Conservation (phyloP, 2,888 invertebrate genomes). For the Galerucella calmariensis region DNA sequence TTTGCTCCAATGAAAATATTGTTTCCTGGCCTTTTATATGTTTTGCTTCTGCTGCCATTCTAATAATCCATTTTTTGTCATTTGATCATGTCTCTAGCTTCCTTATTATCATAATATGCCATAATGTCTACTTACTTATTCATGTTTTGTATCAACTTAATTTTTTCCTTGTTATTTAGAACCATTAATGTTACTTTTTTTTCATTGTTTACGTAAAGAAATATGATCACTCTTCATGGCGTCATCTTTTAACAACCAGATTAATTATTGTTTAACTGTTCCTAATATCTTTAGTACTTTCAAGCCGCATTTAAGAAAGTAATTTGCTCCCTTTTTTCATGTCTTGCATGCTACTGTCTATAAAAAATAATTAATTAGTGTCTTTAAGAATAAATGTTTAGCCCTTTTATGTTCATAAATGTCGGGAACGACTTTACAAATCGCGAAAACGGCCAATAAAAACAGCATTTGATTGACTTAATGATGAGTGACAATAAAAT, state of each 20-base stretch:
- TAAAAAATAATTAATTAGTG: slow-evolving; percentile 6
- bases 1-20: no score
- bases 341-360: neutral
- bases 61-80: no score
- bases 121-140: no score
- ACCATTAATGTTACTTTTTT: neutral
- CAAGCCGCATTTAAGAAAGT: slow-evolving; percentile 4
- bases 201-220: no score
- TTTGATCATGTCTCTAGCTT: no score
- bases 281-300: neutral
- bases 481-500: slow-evolving; percentile 4
- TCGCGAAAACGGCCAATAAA: neutral
- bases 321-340: neutral
- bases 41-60: no score
- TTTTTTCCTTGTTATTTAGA: neutral
- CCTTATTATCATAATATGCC: no score
- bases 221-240: neutral
- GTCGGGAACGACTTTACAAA: neutral
- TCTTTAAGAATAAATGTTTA: neutral
- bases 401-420: slow-evolving; percentile 12
- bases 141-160: no score
- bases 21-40: no score
- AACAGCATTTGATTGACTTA: neutral
- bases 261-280: slow-evolving; percentile 5
- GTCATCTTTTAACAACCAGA: neutral